Base-by-base conservation (phyloP, 2,113 vertebrate genomes). In the Pygoscelis antarcticus region DNA sequence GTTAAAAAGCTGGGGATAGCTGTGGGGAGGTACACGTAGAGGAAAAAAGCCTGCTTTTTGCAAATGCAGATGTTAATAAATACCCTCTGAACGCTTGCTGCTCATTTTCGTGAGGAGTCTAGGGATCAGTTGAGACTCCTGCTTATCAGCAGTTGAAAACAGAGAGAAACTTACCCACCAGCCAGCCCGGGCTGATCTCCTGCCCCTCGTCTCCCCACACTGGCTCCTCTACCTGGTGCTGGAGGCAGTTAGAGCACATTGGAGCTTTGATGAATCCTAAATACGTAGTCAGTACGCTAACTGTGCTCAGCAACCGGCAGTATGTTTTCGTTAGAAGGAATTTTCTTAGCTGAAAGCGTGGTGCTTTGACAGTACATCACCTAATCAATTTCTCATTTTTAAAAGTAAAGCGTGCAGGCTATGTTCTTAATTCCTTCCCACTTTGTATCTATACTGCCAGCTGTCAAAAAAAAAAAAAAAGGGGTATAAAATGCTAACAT, bases 381-480 rank as follows among this genome's bases (percentile, higher is more conserved):
- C 68, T 94, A 62, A 95, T 89, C 12, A 5, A 88, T 89, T 94
- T 78, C 78, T 83, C 51, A 20, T 92, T 94, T 94, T 94, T 83
- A 81, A 44, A 90, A 90, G 70, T 64, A 70, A 95, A 83, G 66
- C 22, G 0, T 25, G 46, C 6, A 1, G 61, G 61, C 78, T 88
- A 8, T 66, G 49, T 83, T 92, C 55, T 83, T 89, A 83, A 75
- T 71, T 86, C 47, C 77, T 89, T 78, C 26, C 23, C 5, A 3
- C 34, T 79, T 95, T 34, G 54, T 84, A 72, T 58, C 92, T 89
- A 82, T 61, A 68, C 34, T 61, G 52, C 7, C 61, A 71, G 44
- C 64, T 90, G 40, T 58, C 10, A 13, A 36, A 42, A 44, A 79
- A 83, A 47, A 30, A 15, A 40, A 16, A 30, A 64, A 25, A n/a